phyloP scores from a whole-genome alignment of 2,113 vertebrate genomes.

The Hippocampus abdominalis region DNA sequence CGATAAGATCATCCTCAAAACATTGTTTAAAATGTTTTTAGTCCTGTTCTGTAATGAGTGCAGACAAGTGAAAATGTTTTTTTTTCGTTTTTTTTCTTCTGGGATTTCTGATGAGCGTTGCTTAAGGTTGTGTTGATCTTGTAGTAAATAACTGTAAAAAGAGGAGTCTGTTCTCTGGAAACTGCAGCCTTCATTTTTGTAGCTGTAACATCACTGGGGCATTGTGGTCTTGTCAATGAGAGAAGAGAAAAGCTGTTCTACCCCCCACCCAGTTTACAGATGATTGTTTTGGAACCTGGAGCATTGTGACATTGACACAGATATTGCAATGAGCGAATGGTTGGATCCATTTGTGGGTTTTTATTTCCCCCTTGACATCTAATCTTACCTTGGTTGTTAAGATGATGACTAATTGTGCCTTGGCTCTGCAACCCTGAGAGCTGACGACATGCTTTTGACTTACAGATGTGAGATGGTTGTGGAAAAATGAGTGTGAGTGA shows the following conservation, averaged over 20 bases:
- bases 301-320: constrained; percentile 11
- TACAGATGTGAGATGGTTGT: constrained; percentile 38
- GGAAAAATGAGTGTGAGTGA: constrained; percentile 36
- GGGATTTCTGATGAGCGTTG: background rate
- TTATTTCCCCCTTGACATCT: constrained; percentile 19
- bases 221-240: background rate
- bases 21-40: background rate
- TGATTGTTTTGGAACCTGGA: background rate
- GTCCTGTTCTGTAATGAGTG: background rate
- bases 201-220: background rate
- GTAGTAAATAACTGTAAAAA: background rate
- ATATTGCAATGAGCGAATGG: constrained; percentile 14
- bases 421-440: constrained; percentile 25
- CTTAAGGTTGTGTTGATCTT: background rate
- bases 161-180: background rate
- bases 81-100: background rate
- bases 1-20: background rate
- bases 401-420: constrained; percentile 25
- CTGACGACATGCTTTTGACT: constrained; percentile 46
- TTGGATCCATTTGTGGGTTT: constrained; percentile 24
- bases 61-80: background rate
- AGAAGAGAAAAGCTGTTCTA: constrained; percentile 5
- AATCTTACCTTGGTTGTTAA: constrained; percentile 27
- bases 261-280: background rate
- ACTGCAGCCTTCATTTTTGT: background rate